Evolutionary conservation across 2,797 vertebrate species (phyloP).

Genomic region (Cryptoprocta ferox): DNA sequence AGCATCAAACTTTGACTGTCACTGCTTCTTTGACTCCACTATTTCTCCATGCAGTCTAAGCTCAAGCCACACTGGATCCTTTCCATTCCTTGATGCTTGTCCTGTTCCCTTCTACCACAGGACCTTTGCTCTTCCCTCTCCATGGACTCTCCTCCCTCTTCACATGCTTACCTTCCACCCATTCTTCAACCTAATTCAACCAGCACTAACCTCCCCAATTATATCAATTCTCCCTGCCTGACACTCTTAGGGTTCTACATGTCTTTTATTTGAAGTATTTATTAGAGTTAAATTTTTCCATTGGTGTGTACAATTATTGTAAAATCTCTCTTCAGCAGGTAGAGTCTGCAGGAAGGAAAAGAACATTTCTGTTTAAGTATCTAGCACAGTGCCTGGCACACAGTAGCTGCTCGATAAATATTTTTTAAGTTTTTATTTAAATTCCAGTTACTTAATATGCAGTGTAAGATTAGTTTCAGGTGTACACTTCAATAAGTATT

Average conservation of each 20-base stretch:
- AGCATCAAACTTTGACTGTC: neutral
- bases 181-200: neutral
- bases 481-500: no score
- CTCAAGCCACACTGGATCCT: no score
- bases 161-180: neutral
- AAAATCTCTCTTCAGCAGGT: neutral
- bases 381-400: neutral
- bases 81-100: neutral
- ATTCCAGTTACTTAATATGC: no score
- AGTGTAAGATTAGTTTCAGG: no score
- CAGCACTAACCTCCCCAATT: neutral
- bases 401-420: neutral
- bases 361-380: neutral
- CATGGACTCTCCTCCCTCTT: neutral
- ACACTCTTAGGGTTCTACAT: accelerated
- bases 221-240: neutral
- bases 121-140: neutral
- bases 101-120: neutral
- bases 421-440: neutral
- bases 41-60: no score
- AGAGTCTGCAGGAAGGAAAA: neutral
- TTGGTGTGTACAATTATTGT: neutral
- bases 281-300: neutral
- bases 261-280: neutral
- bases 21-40: accelerated